These are phyloP conservation scores for Neotoxoptera formosana DNA, from an alignment of 1,140 invertebrate genomes.

Conservation along the genomic window DNA sequence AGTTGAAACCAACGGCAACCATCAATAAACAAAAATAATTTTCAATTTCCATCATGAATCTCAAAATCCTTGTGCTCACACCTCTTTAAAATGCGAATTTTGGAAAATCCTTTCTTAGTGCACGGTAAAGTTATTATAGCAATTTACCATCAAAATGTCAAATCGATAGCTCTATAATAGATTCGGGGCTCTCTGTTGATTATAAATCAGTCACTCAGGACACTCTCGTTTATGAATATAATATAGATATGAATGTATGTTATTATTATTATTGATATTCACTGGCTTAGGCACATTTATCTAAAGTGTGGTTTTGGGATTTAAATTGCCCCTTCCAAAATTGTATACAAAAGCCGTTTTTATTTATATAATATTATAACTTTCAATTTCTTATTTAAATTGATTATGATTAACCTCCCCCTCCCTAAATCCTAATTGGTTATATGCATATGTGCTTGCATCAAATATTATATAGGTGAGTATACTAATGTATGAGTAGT, in stretches of 20 bases:
- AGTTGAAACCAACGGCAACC: too few relatives aligned
- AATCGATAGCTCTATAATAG: too few relatives aligned
- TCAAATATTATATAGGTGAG: not conserved
- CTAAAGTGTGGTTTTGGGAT: not conserved
- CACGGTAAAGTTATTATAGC: too few relatives aligned
- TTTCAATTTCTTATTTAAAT: not conserved
- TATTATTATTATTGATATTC: not conserved
- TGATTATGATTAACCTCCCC: not conserved
- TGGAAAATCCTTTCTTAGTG: too few relatives aligned
- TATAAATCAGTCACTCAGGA: too few relatives aligned
- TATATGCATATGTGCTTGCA: not conserved
- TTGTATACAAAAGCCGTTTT: not conserved
- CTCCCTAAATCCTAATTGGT: not conserved
- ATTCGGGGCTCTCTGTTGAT: too few relatives aligned
- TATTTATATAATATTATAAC: not conserved
- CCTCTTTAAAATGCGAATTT: too few relatives aligned
- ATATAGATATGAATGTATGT: not conserved
- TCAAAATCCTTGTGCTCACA: too few relatives aligned
- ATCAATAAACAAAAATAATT: too few relatives aligned
- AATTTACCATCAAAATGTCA: too few relatives aligned
- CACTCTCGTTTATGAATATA: too few relatives aligned
- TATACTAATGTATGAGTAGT: not conserved
- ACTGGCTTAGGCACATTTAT: not conserved
- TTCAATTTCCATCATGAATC: too few relatives aligned
- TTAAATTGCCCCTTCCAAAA: not conserved